Evolutionary conservation across 1,140 invertebrate species (phyloP).

Genomic region (Meteorus sp.): DNA sequence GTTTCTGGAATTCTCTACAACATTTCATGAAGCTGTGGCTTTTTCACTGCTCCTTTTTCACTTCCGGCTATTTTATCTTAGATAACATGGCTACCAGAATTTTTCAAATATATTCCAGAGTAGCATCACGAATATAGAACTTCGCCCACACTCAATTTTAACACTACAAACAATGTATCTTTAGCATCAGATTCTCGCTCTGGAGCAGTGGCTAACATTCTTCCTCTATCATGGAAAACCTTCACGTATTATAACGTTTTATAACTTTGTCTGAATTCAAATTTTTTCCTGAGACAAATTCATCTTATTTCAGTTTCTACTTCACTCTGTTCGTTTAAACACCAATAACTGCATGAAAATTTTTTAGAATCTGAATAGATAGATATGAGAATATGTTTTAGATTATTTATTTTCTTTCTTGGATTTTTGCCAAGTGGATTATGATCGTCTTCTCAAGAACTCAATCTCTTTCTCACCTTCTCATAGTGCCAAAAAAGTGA

Average conservation of each 20-base stretch:
- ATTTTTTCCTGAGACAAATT: constrained; percentile 1
- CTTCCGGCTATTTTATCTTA: too few relatives aligned
- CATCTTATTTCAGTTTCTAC: neutral
- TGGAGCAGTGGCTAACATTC: neutral
- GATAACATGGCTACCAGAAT: too few relatives aligned
- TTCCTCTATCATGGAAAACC: neutral
- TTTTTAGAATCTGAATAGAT: too few relatives aligned
- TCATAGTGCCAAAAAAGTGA: constrained; percentile 19
- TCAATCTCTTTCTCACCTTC: neutral
- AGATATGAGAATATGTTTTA: too few relatives aligned
- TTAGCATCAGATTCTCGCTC: constrained; percentile 16
- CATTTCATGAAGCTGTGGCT: too few relatives aligned
- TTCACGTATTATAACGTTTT: neutral
- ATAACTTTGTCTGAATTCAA: neutral
- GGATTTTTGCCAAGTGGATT: constrained; percentile 25
- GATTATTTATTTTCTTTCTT: too few relatives aligned
- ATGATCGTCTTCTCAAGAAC: constrained; percentile 20
- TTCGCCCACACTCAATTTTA: constrained; percentile 29
- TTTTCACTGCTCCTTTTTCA: too few relatives aligned
- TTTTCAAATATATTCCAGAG: too few relatives aligned
- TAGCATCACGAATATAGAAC: constrained; percentile 21
- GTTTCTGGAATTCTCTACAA: too few relatives aligned
- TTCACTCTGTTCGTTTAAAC: too few relatives aligned
- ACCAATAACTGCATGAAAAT: too few relatives aligned
- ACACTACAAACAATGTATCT: constrained; percentile 20